Percentiles rank a stretch among this genome's conserved stretches.
These are phyloP conservation scores for Trichacis sp. DNA, from an alignment of 2,888 invertebrate species.

Conservation along the genomic window DNA sequence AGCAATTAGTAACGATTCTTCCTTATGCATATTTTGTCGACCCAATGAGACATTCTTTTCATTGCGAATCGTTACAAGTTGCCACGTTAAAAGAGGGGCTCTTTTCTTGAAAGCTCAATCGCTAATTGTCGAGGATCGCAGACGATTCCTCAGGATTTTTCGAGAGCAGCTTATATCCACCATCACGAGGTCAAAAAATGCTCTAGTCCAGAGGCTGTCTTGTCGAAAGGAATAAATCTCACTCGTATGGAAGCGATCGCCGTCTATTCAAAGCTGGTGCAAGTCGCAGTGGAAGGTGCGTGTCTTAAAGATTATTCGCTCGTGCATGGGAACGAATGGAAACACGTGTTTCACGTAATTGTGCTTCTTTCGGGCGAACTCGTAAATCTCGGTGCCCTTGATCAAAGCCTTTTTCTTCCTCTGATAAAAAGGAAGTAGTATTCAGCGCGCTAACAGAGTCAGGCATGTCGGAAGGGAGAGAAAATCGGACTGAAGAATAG, in stretches of 20 bases:
- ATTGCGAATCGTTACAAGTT: too few species aligned
- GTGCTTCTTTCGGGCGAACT: slow-evolving; percentile 48
- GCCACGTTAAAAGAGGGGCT: too few species aligned
- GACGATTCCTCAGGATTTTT: background rate
- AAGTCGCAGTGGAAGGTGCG: slow-evolving; percentile 18
- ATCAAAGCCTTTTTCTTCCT: slow-evolving; percentile 37
- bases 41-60: too few species aligned
- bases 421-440: slow-evolving; percentile 41
- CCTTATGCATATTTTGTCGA: too few species aligned
- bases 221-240: background rate
- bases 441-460: slow-evolving; percentile 25
- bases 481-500: slow-evolving; percentile 38
- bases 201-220: background rate
- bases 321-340: slow-evolving; percentile 22
- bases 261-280: slow-evolving; percentile 12
- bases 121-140: too few species aligned
- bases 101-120: too few species aligned
- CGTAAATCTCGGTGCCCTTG: slow-evolving; percentile 50
- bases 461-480: slow-evolving; percentile 13
- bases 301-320: slow-evolving; percentile 21
- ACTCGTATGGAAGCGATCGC: background rate
- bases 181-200: too few species aligned
- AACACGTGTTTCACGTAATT: slow-evolving; percentile 49
- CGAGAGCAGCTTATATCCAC: background rate
- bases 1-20: too few species aligned